Conservation (phyloP, 2,113 vertebrate genomes). For the Progne subis region DNA sequence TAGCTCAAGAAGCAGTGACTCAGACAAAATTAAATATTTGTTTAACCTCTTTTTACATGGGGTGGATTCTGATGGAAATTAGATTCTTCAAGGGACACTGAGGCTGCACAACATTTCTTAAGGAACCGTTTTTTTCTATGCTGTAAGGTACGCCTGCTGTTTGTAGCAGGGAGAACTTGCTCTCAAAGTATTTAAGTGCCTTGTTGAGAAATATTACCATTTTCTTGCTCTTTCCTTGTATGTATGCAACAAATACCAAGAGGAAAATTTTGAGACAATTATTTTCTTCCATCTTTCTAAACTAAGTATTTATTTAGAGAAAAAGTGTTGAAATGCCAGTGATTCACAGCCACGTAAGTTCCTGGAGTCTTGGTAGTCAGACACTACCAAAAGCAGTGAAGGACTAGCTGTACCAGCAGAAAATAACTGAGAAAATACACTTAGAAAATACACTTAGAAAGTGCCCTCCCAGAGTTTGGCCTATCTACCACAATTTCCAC, state of each 20-base stretch:
- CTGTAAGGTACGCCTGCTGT: background rate
- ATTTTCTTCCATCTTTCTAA: background rate
- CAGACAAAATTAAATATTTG: conserved; percentile 35
- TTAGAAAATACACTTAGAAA: background rate
- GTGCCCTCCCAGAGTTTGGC: background rate
- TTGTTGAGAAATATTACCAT: background rate
- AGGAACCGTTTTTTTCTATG: background rate
- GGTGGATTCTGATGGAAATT: background rate
- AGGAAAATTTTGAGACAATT: background rate
- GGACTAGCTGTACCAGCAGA: background rate
- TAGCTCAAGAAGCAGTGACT: background rate
- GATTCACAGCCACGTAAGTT: background rate
- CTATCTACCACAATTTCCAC: background rate
- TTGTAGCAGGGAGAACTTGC: background rate
- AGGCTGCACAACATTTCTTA: background rate
- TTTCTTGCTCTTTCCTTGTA: background rate
- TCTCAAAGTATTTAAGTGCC: background rate
- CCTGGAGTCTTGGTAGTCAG: background rate
- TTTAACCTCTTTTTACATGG: conserved; percentile 26
- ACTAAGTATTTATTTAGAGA: conserved; percentile 1
- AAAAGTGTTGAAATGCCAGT: background rate
- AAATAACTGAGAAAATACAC: background rate
- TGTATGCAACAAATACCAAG: background rate
- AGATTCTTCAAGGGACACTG: conserved; percentile 1
- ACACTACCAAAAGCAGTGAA: background rate